Evolutionary conservation across 2,888 invertebrate genomes (phyloP), one percentile per base, ranked within the genome.

Genomic region (Lypha dubia): DNA sequence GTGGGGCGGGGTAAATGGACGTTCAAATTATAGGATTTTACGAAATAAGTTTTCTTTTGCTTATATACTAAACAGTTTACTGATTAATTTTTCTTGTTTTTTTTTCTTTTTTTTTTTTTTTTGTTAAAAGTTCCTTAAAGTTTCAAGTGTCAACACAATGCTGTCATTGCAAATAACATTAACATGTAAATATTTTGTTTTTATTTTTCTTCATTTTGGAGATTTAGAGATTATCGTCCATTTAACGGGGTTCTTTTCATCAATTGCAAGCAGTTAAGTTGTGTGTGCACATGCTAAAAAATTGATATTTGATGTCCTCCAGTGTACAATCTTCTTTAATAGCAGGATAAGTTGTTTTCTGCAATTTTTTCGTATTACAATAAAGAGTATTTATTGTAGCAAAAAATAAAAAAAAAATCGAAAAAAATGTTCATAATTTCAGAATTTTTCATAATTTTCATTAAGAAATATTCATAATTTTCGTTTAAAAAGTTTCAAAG

Each of bases 331-430:
- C 91, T 71, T 90, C 90, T 22, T 88, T 88, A 60, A 90, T 88
- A 73, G 90, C 90, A 2, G 92, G 90, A 88, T 91, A 92, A 79
- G 88, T 90, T 41, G 91, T 89, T 87, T 91, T 90, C 92, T 92
- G 68, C 1, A 82, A 82, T 62, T 35, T 35, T 9, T n/a, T n/a
- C n/a, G 9, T 5, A 7, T 11, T 58, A 63, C 24, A 41, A 70
- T 15, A 53, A 41, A n/a, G 4, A 49, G 13, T 44, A 22, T 15
- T 15, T 38, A 44, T 41, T 13, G 15, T 3, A 41, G 15, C 8
- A 13, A 13, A 20, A 49, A 46, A 44, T 32, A 17, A 17, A n/a
- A 28, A 28, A 28, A 28, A 28, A 28, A 28, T 28, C 2, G 28
- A 5, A 28, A 28, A 28, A 28, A 28, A 4, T 28, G 2, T 5